Base-by-base conservation (phyloP, 2,888 invertebrate genomes). In the Hartigia nigra region DNA sequence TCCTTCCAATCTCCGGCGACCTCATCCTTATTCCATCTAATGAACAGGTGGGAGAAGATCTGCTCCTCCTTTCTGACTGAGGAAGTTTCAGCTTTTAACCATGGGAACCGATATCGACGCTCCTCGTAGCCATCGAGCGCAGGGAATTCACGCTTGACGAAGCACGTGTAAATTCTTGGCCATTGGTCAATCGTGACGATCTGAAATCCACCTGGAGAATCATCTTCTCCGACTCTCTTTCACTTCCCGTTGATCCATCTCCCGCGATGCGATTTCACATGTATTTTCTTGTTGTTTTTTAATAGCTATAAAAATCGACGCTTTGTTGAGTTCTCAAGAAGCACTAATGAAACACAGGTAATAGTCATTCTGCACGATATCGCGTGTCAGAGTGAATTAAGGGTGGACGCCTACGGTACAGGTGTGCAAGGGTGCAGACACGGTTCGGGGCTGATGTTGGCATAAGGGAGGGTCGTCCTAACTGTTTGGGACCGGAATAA, bases 111-210 rank as follows among this genome's bases (percentile, higher is more conserved):
- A 34, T 72, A 32, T 72, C 72, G 72, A 72, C 72, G 55, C 72
- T 34, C 31, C 31, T 34, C 72, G 72, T 32, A 23, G 32, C 72
- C 12, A 72, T 34, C 31, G 72, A 32, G 23, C 55, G 23, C 55
- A 55, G 55, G 23, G 55, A 32, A 34, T 72, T 72, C 72, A 72
- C 72, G 72, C 72, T 72, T 32, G 31, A 72, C 31, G 72, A 72
- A 72, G 72, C 72, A 72, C 72, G 32, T 5, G 72, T 72, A 72
- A 72, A 72, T 72, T 72, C 72, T 72, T 72, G 72, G 72, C 34
- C 31, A 72, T 72, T 72, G 72, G 72, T 72, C 72, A 72, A 34
- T 32, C 72, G 72, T 72, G 72, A 72, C 72, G 72, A 34, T 72
- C 32, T 72, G 34, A 12, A 23, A 23, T 55, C 55, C 23, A 23